Evolutionary conservation across 2,888 invertebrate species (phyloP), one percentile per base, ranked within the genome.

Genomic region (Cantharis flavilabris): DNA sequence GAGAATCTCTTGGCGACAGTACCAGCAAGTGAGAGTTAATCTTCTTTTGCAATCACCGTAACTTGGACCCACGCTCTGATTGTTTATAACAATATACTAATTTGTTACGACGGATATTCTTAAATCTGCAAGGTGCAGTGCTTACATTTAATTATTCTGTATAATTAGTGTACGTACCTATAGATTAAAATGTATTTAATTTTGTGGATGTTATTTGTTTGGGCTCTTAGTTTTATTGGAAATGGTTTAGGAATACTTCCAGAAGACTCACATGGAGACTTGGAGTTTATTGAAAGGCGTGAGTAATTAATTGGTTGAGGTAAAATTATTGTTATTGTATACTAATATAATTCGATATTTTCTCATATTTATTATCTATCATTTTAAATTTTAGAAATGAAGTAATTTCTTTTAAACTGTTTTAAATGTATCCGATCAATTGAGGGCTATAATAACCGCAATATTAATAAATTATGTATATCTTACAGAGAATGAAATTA

Each of bases 161-260:
- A 67, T 11, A 20, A 64, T 64, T 62, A 33, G 65, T 71, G 75
- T 71, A 72, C 30, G 64, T 62, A 49, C 49, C n/a, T n/a, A 49
- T 49, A 49, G 26, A 62, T 23, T 23, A 70, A 64, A 72, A 87
- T 86, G 87, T 84, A 84, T 80, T 77, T 86, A 33, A 83, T 86
- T 73, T 84, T 83, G 84, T 88, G 87, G 87, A 86, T 88, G 86
- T 79, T 87, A 76, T 86, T 88, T 72, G 81, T 88, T 77, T 86
- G 87, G 85, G 86, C 87, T 1, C 81, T 88, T 10, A 87, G 86
- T 82, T 83, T 86, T 65, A 85, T 86, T 70, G 87, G 86, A 80
- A 78, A 77, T 26, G 80, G 73, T 11, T 76, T 33, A 26, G 85
- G 84, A n/a, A 86, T 87, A 74, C 70, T 87, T 18, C 84, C 86